A percentile compares a stretch with the other conserved stretches of the same genome.
Conservation (phyloP, 2,888 invertebrate species). For the Microctonus aethiopoides region DNA sequence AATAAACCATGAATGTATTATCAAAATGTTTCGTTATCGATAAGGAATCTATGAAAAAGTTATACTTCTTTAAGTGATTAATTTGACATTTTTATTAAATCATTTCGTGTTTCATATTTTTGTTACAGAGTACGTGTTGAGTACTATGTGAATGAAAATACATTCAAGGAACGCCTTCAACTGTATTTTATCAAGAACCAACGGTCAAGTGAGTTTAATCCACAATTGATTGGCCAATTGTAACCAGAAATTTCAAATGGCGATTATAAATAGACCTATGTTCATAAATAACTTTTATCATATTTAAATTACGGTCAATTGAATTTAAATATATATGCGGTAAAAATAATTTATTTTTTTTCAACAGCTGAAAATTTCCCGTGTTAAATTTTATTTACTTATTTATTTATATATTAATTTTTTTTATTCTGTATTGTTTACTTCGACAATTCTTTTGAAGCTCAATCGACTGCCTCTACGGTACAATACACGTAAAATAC, state of each 20-base stretch:
- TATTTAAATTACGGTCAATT: no score
- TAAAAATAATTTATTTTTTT: no score
- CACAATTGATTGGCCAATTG: no score
- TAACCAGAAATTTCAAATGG: background rate
- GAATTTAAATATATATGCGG: no score
- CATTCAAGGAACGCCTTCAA: constrained; percentile 98
- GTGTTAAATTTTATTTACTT: background rate
- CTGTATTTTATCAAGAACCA: constrained; percentile 99
- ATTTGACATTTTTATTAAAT: background rate
- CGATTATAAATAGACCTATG: background rate
- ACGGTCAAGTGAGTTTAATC: constrained; percentile 93
- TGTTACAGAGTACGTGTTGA: constrained; percentile 97
- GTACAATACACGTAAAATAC: constrained; percentile 15
- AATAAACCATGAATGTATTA: background rate
- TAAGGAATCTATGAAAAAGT: no score
- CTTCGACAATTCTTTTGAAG: constrained; percentile 25
- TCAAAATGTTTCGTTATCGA: constrained; percentile 25
- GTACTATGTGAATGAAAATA: constrained; percentile 99
- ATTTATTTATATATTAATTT: background rate
- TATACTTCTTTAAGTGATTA: no score
- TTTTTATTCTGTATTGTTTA: background rate
- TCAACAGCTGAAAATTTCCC: background rate
- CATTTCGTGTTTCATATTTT: constrained; percentile 45
- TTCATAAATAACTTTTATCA: no score
- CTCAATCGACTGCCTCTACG: constrained; percentile 25